A percentile compares a stretch with the other conserved stretches of the same genome.
These are phyloP conservation scores for Thunnus thynnus DNA, from an alignment of 2,113 vertebrate genomes.

Conservation along the genomic window DNA sequence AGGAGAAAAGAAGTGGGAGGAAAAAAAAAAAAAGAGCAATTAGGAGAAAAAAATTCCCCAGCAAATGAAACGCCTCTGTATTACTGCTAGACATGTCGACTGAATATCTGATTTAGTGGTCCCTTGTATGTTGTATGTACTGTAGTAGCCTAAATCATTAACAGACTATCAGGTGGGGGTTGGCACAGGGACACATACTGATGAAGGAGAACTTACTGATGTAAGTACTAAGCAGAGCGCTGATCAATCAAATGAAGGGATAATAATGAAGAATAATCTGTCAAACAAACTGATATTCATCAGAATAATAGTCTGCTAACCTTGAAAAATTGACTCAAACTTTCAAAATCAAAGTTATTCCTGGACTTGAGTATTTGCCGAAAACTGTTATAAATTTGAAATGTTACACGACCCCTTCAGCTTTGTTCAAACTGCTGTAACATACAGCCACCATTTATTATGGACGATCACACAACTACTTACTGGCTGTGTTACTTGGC, in stretches of 20 bases:
- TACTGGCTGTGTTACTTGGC: conserved; percentile 72
- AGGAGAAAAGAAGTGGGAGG: not conserved
- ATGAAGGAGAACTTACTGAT: conserved; percentile 34
- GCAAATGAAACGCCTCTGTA: conserved; percentile 27
- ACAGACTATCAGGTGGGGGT: conserved; percentile 25
- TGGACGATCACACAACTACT: conserved; percentile 33
- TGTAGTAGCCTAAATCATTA: conserved; percentile 40
- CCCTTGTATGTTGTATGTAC: conserved; percentile 16
- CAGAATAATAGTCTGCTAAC: not conserved
- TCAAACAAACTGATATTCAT: conserved; percentile 16
- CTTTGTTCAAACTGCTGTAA: conserved; percentile 9
- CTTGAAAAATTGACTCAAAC: not conserved
- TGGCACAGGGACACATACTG: not conserved
- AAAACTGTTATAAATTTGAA: conserved; percentile 7
- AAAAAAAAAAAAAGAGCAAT: not conserved
- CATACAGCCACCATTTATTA: conserved; percentile 15
- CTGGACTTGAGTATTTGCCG: not conserved
- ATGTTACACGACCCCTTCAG: not conserved
- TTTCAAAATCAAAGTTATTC: conserved; percentile 7
- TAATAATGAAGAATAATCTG: not conserved
- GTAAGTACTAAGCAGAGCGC: not conserved
- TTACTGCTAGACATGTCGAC: conserved; percentile 25
- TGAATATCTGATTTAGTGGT: conserved; percentile 42
- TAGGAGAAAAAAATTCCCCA: not conserved
- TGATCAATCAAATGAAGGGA: conserved; percentile 22